Base-by-base conservation (phyloP, 2,113 vertebrate genomes). In the Epinephelus lanceolatus region DNA sequence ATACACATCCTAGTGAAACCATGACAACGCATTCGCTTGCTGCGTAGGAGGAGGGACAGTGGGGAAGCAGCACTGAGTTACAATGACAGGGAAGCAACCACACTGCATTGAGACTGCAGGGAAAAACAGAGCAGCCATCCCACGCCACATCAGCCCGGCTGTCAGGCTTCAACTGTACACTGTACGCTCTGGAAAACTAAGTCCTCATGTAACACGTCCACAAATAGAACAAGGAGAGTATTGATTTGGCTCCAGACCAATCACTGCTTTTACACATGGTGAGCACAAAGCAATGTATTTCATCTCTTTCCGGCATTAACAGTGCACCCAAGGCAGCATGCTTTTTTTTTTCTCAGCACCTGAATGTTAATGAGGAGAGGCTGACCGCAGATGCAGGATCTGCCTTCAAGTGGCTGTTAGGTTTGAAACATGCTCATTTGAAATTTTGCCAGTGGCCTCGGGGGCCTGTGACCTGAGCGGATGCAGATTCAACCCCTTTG, bases 1-100 rank as follows among this genome's bases (percentile, higher is more conserved):
- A 53, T 76, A 78, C 83, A 77, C 86, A 79, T 87, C 80, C 57
- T 51, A 45, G 56, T 11, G 80, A 85, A 90, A 90, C 93, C 84
- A 93, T 93, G 90, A 79, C 92, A 88, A 93, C 90, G 59, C 77
- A 61, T 80, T 88, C 10, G 86, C 78, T 83, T 78, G 81, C 84
- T 76, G 86, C 49, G 85, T 71, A 75, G 85, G 86, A 27, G 45
- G 72, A 79, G 83, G 69, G 40, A 55, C 51, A 13, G 42, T 17
- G 30, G 27, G 69, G 62, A 62, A 57, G 67, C 68, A 59, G 77
- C 47, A 27, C 52, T 76, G 88, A 86, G 75, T 86, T 83, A 79
- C 80, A 80, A 49, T 60, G 82, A 89, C 78, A 86, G 80, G 70
- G 78, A 78, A 67, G 66, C 71, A 13, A 66, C 47, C 78, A 63